Evolutionary conservation across 92 coral and sea anemone species (phyloP), one percentile per base, ranked within the genome.

Genomic region (Heliopora coerulea): DNA sequence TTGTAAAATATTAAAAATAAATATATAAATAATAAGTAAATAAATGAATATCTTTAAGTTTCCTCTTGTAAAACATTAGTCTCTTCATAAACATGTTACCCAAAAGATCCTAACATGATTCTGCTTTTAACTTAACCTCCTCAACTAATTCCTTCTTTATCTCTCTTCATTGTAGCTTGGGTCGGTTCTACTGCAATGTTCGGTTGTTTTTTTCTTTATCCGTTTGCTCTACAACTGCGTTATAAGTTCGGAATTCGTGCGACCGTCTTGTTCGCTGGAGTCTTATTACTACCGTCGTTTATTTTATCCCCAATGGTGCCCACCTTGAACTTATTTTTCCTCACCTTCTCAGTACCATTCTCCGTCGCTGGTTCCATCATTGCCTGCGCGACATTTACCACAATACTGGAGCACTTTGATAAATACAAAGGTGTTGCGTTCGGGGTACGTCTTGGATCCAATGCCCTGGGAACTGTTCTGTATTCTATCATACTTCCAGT

Each of bases 401-500:
- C 30, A 4, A 23, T 56, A 14, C 18, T 23, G 30, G 33, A 56
- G 30, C 23, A 28, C 12, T 56, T 56, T 17, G 33, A 56, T 31
- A 56, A 56, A 23, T 56, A 23, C 33, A 23, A 31, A 8, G 61
- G 61, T 1, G 28, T 56, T 23, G 61, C 61, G 17, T 56, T 56
- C 23, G 61, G 61, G 12, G 1, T 56, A 31, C 61, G 61, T 17
- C 14, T 56, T 23, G 61, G 61, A 6, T 3, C 61, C 18, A 31
- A 3, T 30, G 35, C 82, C 0, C 72, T 42, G 25, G 86, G 86
- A 0, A 23, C 78, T 26, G 58, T 75, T 78, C 20, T 82, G 23
- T 74, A 74, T 57, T 80, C 86, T 24, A 70, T 80, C 0, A 12
- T 66, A 2, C 18, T 82, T 26, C 86, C 77, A 31, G 29, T 33